Evolutionary conservation across 2,888 invertebrate genomes (phyloP).

Genomic region (Pollenia amentaria): DNA sequence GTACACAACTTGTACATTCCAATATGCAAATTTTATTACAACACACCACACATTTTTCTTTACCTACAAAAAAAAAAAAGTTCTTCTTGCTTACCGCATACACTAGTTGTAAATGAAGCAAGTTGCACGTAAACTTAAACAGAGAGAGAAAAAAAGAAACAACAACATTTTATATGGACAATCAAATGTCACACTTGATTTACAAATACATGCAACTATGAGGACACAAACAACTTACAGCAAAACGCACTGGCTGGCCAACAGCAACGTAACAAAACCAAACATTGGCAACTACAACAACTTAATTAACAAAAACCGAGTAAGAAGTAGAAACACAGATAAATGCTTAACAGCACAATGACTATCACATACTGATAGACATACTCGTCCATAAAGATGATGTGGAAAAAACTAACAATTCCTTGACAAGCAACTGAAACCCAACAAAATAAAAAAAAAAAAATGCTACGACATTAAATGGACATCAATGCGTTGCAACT

Average conservation of each 20-base stretch:
- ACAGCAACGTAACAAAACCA: constrained; percentile 24
- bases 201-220: constrained; percentile 59
- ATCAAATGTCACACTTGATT: constrained; percentile 71
- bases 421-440: constrained; percentile 64
- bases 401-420: constrained; percentile 53
- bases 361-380: constrained; percentile 27
- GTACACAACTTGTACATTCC: constrained; percentile 10
- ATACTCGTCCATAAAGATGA: not conserved
- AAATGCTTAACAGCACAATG: constrained; percentile 66
- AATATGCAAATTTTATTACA: constrained; percentile 65
- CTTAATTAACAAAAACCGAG: constrained; percentile 72
- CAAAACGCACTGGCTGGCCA: constrained; percentile 50
- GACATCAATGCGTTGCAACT: constrained; percentile 55
- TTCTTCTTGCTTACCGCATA: not conserved
- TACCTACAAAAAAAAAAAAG: not conserved
- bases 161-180: constrained; percentile 52
- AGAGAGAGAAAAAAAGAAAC: constrained; percentile 1
- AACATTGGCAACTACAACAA: constrained; percentile 64
- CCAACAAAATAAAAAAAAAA: constrained; percentile 15
- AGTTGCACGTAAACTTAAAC: constrained; percentile 19
- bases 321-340: constrained; percentile 62
- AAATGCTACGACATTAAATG: constrained; percentile 61
- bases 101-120: constrained; percentile 21
- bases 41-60: not conserved
- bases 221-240: constrained; percentile 22